Evolutionary conservation across 1,140 invertebrate species (phyloP), one percentile per base, ranked within the genome.

Genomic region (Anthonomus grandis): DNA sequence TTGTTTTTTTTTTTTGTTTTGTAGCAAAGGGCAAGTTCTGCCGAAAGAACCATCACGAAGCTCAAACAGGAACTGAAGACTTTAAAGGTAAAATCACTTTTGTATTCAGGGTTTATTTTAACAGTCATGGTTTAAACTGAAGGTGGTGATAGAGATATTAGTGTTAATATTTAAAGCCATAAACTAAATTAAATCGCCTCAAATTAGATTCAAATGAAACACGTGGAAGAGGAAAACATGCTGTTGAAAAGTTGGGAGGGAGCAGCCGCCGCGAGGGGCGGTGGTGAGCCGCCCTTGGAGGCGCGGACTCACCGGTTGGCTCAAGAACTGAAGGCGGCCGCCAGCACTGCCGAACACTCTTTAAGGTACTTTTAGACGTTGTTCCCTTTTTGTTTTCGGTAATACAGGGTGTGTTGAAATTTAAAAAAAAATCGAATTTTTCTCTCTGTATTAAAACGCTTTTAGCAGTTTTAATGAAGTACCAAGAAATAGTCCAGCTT

Each of bases 291-390:
- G 44, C 44, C 62, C 22, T 72, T 66, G 53, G 58, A 66, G 42
- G 45, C 62, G 39, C 64, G 68, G 42, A 53, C 64, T 58, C 73
- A 68, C 64, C 71, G 74, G 57, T 60, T 81, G 19, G 79, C 79
- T 34, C 67, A 76, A 49, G 83, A 85, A 64, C 68, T 86, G 38
- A 73, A 78, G 52, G 69, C 73, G 36, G 83, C 84, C 44, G 84
- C 84, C 25, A 78, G 78, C 50, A 80, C 79, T 37, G 84, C 84
- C 13, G 83, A 86, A 72, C 72, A 78, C 23, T 84, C 83, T 17
- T 70, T 86, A 4, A 83, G 82, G 83, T 84, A 70, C n/a, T n/a
- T n/a, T n/a, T n/a, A n/a, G n/a, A n/a, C n/a, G 9, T 36, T 58
- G 10, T 56, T 56, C 41, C 25, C 6, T 31, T 31, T 31, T 17